These are phyloP conservation scores for Hetaerina americana DNA, from an alignment of 1,140 invertebrate genomes.

Conservation along the genomic window DNA sequence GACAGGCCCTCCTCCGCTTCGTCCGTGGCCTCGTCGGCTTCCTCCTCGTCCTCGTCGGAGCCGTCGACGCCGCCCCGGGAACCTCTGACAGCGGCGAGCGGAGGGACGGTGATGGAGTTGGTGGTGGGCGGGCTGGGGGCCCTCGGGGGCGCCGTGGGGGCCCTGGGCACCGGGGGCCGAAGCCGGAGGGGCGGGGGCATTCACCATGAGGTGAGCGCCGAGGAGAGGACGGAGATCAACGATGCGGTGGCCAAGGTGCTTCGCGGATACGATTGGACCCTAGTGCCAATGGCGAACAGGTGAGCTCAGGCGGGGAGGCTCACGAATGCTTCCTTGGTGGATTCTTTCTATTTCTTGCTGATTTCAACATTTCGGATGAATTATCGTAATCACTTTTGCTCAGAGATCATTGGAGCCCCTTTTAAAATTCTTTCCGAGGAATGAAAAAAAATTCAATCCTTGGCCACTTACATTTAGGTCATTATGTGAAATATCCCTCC, in stretches of 20 bases:
- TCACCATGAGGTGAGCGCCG: constrained; percentile 13
- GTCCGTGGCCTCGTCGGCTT: constrained; percentile 7
- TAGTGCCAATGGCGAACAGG: constrained; percentile 66
- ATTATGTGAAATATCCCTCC: no score
- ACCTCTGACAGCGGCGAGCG: not conserved
- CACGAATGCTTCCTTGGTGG: no score
- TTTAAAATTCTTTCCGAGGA: no score
- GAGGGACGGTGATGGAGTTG: not conserved
- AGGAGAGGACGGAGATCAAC: constrained; percentile 44
- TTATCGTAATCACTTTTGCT: no score
- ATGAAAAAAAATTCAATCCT: no score
- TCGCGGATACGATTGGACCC: constrained; percentile 72
- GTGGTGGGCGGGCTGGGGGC: not conserved
- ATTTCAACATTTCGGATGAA: no score
- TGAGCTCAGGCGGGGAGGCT: constrained; percentile 39
- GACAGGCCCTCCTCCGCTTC: constrained; percentile 16
- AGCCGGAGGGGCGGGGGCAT: constrained; percentile 5
- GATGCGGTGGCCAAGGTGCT: constrained; percentile 61
- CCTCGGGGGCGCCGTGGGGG: not conserved
- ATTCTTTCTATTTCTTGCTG: no score
- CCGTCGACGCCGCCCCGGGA: not conserved
- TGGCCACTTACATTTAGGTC: no score
- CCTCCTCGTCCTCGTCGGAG: not conserved
- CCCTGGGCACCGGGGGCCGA: constrained; percentile 9
- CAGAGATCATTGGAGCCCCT: no score